These are phyloP conservation scores for Listrodromus nycthemerus DNA, from an alignment of 2,888 invertebrate genomes.

Conservation along the genomic window DNA sequence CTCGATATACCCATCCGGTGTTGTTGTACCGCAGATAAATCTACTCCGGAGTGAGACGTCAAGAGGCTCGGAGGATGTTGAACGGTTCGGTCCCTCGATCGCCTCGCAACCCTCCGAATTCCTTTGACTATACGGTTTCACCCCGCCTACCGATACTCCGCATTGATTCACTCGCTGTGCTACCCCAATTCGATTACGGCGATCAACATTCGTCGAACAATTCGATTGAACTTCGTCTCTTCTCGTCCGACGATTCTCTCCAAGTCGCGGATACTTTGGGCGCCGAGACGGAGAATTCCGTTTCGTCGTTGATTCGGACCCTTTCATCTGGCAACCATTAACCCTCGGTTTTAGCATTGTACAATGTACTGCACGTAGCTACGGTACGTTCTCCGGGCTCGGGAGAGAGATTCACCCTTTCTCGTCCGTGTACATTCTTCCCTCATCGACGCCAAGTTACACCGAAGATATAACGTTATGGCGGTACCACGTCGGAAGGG, in stretches of 20 bases:
- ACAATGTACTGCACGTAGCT: not conserved
- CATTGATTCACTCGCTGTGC: slow-evolving; percentile 46
- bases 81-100: slow-evolving; percentile 44
- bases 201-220: not conserved
- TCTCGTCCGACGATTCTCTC: slow-evolving; percentile 58
- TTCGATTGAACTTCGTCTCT: slow-evolving; percentile 19
- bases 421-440: slow-evolving; percentile 26
- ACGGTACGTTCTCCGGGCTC: not conserved
- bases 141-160: slow-evolving; percentile 12
- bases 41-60: slow-evolving; percentile 50
- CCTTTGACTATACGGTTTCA: slow-evolving; percentile 24
- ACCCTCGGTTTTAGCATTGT: slow-evolving; percentile 24
- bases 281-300: slow-evolving; percentile 18
- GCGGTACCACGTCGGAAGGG: slow-evolving; percentile 51
- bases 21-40: slow-evolving; percentile 30
- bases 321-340: slow-evolving; percentile 65
- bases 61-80: slow-evolving; percentile 45
- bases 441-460: slow-evolving; percentile 39
- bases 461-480: slow-evolving; percentile 48
- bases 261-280: slow-evolving; percentile 16
- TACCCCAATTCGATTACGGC: slow-evolving; percentile 21
- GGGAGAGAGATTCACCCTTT: slow-evolving; percentile 47
- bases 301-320: slow-evolving; percentile 72
- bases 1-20: slow-evolving; percentile 10
- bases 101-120: slow-evolving; percentile 57